A percentile compares a stretch with the other conserved stretches of the same genome.
Evolutionary conservation across 30 jellyfish, hydroid and myxozoan genomes (phyloP).

Genomic region (Hydractinia echinata): DNA sequence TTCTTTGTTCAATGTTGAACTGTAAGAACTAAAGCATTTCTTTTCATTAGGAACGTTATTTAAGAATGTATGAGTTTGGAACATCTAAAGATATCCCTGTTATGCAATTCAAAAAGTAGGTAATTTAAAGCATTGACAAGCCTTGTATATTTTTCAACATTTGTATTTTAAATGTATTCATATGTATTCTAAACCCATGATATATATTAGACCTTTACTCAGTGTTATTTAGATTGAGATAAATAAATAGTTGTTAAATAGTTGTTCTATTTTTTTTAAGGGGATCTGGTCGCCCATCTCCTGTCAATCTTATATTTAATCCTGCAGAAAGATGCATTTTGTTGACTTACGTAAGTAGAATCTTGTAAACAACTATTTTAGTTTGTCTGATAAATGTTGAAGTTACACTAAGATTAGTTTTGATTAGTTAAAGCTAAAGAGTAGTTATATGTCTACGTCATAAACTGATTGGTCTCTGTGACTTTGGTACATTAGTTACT

Average conservation of each 20-base stretch:
- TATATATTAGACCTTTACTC: too few relatives aligned
- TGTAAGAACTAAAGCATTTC: not conserved
- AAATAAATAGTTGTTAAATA: not conserved
- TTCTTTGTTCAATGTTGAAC: not conserved
- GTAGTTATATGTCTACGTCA: too few relatives aligned
- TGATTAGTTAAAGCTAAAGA: too few relatives aligned
- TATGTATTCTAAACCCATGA: too few relatives aligned
- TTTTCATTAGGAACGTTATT: slow-evolving; percentile 62
- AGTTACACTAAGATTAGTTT: too few relatives aligned
- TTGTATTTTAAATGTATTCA: not conserved
- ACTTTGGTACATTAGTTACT: too few relatives aligned
- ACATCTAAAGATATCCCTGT: slow-evolving; percentile 85
- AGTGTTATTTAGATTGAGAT: too few relatives aligned
- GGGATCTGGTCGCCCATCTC: slow-evolving; percentile 74
- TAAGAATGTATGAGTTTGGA: slow-evolving; percentile 88
- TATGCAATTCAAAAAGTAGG: slow-evolving; percentile 77
- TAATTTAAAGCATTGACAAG: not conserved
- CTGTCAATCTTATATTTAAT: slow-evolving; percentile 67
- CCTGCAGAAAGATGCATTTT: slow-evolving; percentile 92
- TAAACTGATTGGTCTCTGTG: too few relatives aligned
- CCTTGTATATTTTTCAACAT: not conserved
- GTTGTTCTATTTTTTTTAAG: slow-evolving; percentile 25
- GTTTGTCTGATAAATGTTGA: too few relatives aligned
- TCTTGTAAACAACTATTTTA: not conserved
- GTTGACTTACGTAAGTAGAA: slow-evolving; percentile 49